Conservation (phyloP, 2,797 vertebrate genomes). For the Paguma larvata region DNA sequence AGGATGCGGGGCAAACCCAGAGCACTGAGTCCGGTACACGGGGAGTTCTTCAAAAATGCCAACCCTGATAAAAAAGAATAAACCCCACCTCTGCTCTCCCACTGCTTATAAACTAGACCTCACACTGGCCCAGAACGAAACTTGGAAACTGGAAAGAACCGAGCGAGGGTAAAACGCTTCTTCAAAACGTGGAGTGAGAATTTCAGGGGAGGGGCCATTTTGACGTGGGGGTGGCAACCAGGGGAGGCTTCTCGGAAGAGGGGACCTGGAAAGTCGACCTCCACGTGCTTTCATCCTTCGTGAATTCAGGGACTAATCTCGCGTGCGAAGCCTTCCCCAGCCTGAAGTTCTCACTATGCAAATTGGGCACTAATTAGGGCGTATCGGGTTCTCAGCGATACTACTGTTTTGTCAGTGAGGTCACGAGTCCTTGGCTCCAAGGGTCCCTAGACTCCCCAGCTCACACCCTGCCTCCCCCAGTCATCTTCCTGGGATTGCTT, state of each 20-base stretch:
- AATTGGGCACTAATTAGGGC: fast-evolving
- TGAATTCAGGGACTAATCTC: neutral
- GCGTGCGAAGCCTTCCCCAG: neutral
- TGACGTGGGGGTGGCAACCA: neutral
- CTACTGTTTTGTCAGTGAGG: neutral
- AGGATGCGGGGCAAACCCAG: neutral
- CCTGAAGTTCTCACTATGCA: neutral
- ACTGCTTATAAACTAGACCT: neutral
- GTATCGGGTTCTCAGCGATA: neutral
- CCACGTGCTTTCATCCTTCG: neutral
- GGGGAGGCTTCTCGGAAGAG: neutral
- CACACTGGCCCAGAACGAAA: neutral
- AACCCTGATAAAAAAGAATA: neutral
- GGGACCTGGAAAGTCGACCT: neutral
- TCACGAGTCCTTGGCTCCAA: neutral
- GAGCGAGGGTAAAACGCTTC: neutral
- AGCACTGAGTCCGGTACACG: fast-evolving
- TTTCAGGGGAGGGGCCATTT: neutral
- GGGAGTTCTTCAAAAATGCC: neutral
- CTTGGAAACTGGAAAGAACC: neutral
- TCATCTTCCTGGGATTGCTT: neutral
- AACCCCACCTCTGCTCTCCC: neutral
- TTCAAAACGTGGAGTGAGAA: neutral
- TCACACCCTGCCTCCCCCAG: neutral
- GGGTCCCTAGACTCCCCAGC: neutral